These are phyloP conservation scores for Numida meleagris DNA, from an alignment of 2,113 vertebrate species.

Conservation along the genomic window DNA sequence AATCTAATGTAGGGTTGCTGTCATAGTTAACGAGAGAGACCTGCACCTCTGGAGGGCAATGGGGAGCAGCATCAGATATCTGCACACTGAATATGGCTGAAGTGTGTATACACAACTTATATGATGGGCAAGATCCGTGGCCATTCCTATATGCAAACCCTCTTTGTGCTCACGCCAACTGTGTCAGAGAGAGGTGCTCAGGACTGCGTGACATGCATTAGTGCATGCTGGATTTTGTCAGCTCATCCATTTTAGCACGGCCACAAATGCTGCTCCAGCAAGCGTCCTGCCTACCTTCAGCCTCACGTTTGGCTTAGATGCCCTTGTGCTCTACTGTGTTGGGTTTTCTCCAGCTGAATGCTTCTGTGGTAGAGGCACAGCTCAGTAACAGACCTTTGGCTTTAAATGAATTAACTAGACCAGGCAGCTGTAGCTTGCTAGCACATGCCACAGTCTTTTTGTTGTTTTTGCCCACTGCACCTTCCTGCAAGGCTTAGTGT, in stretches of 20 bases:
- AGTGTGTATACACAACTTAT: too few relatives aligned
- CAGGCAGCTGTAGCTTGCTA: not conserved
- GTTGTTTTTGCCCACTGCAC: not conserved
- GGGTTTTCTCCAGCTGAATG: not conserved
- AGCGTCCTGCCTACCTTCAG: not conserved
- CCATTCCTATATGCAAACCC: too few relatives aligned
- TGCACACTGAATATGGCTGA: accelerated
- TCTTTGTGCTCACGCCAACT: too few relatives aligned
- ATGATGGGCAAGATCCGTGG: too few relatives aligned
- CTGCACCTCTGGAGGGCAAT: not conserved
- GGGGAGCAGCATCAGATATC: not conserved
- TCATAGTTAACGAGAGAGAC: accelerated
- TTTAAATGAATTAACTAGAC: not conserved
- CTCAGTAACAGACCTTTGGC: not conserved
- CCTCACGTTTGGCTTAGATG: too few relatives aligned
- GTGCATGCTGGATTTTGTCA: not conserved
- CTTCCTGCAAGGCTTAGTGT: not conserved
- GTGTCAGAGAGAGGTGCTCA: too few relatives aligned
- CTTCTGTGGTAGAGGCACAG: too few relatives aligned
- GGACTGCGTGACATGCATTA: too few relatives aligned
- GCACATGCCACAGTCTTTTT: not conserved
- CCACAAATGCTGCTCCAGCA: not conserved
- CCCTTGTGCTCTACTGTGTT: not conserved
- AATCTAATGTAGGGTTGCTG: not conserved
- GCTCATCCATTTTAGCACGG: not conserved